Base-by-base conservation (phyloP, 2,797 vertebrate species). In the Pteropus rufus region DNA sequence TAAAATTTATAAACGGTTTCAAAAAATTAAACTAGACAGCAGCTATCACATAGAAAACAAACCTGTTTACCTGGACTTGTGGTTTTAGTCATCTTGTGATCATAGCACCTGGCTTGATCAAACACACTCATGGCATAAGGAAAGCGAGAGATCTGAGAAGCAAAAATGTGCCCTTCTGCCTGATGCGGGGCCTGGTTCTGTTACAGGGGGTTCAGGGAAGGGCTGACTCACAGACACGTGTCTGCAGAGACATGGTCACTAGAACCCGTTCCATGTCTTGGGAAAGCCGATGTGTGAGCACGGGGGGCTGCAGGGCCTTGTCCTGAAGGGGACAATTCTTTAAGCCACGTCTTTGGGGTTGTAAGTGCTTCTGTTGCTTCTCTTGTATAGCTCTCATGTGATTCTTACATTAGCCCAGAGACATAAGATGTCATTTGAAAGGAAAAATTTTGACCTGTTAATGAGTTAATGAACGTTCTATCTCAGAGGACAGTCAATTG, bases 141-240 rank as follows among this genome's bases (percentile, higher is more conserved):
- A 69, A 87, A 80, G 7, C 16, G 11, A 49, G 54, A 93, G 62
- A 36, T 29, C 69, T 19, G 18, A 36, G 18, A 41, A 39, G 75
- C n/a, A 44, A 29, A 41, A 36, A 14, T 1, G 4, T n/a, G 26
- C 10, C 6, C 0, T 3, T 19, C 2, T 15, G n/a, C n/a, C 36
- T 54, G 52, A 16, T 7, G 0, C 19, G 16, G 19, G 26, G n/a
- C 31, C 36, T 16, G 24, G 16, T 2, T 64, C 52, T 49, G 54
- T 73, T n/a, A 15, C 15, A 21, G 26, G 24, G 10, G 11, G 12
- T 2, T 65, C 60, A 62, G 58, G 34, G 29, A 24, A 36, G 14
- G 36, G 52, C 19, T 4, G 4, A 26, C 8, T 2, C 7, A 2
- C 6, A n/a, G 19, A n/a, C 8, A 10, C 6, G 5, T 6, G 15